Conservation (phyloP, 2,888 invertebrate species). For the Eulithis testata region DNA sequence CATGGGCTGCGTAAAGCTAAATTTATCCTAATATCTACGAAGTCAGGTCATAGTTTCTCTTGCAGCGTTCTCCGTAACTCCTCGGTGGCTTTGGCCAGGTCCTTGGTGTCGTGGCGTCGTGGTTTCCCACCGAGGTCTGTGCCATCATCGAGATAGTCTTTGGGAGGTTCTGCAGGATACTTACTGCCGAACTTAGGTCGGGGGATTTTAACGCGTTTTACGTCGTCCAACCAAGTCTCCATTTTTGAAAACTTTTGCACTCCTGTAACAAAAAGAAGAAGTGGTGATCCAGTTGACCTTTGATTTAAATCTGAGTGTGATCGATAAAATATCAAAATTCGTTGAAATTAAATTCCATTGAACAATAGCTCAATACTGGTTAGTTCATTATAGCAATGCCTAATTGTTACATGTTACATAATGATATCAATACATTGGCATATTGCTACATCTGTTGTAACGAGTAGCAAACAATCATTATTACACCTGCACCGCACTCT, state of each 20-base stretch:
- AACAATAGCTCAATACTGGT: conserved; percentile 12
- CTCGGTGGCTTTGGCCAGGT: conserved; percentile 89
- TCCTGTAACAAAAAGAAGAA: conserved; percentile 14
- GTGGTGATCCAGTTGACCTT: conserved; percentile 1
- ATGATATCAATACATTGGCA: conserved; percentile 28
- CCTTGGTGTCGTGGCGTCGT: conserved; percentile 79
- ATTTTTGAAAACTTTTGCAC: conserved; percentile 65
- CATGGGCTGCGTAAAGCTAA: conserved; percentile 48
- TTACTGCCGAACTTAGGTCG: conserved; percentile 91
- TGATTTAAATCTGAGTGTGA: not conserved
- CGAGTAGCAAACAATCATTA: conserved; percentile 48
- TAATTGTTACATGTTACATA: conserved; percentile 31
- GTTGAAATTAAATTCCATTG: not conserved
- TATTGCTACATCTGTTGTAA: conserved; percentile 30
- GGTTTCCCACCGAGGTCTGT: conserved; percentile 82
- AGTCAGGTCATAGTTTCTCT: conserved; percentile 88
- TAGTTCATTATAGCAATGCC: conserved; percentile 30
- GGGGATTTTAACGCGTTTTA: conserved; percentile 92
- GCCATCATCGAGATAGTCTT: conserved; percentile 90
- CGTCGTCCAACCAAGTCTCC: conserved; percentile 94
- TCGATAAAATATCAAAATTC: not conserved
- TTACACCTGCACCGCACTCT: conserved; percentile 48
- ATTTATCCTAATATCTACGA: conserved; percentile 48
- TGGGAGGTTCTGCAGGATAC: conserved; percentile 89
- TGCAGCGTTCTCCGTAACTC: conserved; percentile 90